These are phyloP conservation scores for Seriola aureovittata DNA, from an alignment of 2,113 vertebrate genomes.

Conservation along the genomic window DNA sequence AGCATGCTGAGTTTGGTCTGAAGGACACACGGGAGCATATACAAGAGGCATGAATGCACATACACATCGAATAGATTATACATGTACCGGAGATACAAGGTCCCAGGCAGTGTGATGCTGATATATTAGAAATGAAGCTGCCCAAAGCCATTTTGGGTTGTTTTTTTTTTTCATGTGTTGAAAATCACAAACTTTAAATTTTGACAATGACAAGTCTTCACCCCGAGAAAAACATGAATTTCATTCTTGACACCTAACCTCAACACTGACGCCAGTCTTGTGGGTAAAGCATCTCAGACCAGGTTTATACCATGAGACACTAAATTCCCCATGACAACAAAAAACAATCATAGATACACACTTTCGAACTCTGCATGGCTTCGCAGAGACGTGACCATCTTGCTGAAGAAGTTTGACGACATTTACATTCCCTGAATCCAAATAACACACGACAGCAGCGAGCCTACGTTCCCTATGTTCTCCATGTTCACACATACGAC, in stretches of 20 bases:
- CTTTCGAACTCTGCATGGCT: background rate
- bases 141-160: background rate
- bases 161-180: background rate
- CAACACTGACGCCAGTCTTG: background rate
- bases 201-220: background rate
- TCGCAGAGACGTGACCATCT: background rate
- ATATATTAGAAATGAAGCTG: conserved; percentile 6
- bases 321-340: background rate
- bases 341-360: background rate
- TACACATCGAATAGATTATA: conserved; percentile 38
- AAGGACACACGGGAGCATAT: conserved; percentile 64
- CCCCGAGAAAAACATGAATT: background rate
- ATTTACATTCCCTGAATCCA: conserved; percentile 38
- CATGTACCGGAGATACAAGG: conserved; percentile 22
- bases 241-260: background rate
- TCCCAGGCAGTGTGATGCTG: conserved; percentile 2
- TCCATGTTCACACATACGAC: conserved; percentile 57
- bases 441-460: conserved; percentile 31
- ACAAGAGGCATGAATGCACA: conserved; percentile 41
- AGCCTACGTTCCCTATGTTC: conserved; percentile 4
- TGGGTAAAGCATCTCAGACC: background rate
- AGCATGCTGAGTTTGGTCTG: conserved; percentile 66
- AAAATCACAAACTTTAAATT: conserved; percentile 6
- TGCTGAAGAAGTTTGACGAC: conserved; percentile 9
- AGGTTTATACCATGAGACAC: background rate